Evolutionary conservation across 2,888 invertebrate genomes (phyloP).

Genomic region (Sthenelais limicola): DNA sequence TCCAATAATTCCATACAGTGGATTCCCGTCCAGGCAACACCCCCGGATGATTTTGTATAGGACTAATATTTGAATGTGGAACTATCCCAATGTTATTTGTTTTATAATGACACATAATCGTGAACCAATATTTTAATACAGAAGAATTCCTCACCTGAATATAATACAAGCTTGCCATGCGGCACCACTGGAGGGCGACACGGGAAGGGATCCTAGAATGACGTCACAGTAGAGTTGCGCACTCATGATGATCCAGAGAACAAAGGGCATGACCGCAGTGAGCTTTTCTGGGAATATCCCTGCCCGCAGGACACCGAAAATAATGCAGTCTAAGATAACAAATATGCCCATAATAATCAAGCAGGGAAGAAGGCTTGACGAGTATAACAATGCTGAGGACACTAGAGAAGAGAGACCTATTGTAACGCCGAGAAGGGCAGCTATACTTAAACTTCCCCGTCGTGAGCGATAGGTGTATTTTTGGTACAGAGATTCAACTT

Average conservation of each 20-base stretch:
- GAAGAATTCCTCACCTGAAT: conserved; percentile 5
- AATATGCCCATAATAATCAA: not conserved
- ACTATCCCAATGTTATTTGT: too few relatives aligned
- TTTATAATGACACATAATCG: too few relatives aligned
- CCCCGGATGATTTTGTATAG: too few relatives aligned
- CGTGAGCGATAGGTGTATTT: conserved; percentile 18
- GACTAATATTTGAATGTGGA: too few relatives aligned
- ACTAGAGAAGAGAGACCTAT: not conserved
- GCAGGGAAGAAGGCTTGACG: not conserved
- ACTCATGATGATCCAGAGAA: not conserved
- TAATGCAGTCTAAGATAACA: not conserved
- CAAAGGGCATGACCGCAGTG: not conserved
- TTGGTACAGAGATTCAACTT: conserved; percentile 9
- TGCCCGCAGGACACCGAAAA: not conserved
- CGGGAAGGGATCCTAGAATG: conserved; percentile 1
- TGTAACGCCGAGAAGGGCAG: conserved; percentile 12
- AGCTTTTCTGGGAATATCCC: not conserved
- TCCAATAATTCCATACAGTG: too few relatives aligned
- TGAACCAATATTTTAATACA: too few relatives aligned
- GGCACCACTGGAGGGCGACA: conserved; percentile 15
- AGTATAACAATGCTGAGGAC: not conserved
- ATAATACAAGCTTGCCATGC: conserved; percentile 24
- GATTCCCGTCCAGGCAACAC: too few relatives aligned
- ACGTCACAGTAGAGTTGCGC: conserved; percentile 31
- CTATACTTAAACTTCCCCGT: not conserved